These are phyloP conservation scores for Strigops habroptila DNA, from an alignment of 2,113 vertebrate genomes.

Conservation along the genomic window DNA sequence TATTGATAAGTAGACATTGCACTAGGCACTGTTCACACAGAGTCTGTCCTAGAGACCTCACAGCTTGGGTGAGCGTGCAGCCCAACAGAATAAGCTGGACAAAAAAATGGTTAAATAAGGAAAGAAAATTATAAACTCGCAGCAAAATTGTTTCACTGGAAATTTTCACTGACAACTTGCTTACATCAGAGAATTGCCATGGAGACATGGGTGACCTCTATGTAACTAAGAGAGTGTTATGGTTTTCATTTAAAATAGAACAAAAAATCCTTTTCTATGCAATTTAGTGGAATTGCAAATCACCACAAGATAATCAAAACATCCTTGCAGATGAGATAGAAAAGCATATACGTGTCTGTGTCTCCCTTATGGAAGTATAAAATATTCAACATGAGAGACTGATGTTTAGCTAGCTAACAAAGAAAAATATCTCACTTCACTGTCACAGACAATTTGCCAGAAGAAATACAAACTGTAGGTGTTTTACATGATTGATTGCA, in stretches of 20 bases:
- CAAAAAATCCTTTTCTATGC: neutral
- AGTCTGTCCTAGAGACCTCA: neutral
- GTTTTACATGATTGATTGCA: neutral
- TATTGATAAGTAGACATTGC: neutral
- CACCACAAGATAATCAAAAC: neutral
- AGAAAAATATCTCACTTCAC: neutral
- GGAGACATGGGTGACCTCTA: neutral
- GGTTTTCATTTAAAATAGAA: neutral
- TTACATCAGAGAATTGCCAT: neutral
- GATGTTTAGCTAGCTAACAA: neutral
- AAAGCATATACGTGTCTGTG: neutral
- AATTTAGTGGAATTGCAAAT: neutral
- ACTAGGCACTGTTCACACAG: neutral
- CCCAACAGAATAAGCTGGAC: neutral
- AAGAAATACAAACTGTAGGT: neutral
- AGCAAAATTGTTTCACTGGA: neutral
- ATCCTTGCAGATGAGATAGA: neutral
- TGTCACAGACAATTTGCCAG: neutral
- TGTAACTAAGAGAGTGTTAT: neutral
- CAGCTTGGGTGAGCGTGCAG: neutral
- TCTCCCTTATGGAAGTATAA: neutral
- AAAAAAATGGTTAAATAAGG: neutral
- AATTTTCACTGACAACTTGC: neutral
- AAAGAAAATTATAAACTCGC: neutral
- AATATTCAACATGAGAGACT: neutral